Percentiles rank a stretch among this genome's conserved stretches.
Evolutionary conservation across 30 jellyfish, hydroid and myxozoan species (phyloP).

Genomic region (Aurelia sp.): DNA sequence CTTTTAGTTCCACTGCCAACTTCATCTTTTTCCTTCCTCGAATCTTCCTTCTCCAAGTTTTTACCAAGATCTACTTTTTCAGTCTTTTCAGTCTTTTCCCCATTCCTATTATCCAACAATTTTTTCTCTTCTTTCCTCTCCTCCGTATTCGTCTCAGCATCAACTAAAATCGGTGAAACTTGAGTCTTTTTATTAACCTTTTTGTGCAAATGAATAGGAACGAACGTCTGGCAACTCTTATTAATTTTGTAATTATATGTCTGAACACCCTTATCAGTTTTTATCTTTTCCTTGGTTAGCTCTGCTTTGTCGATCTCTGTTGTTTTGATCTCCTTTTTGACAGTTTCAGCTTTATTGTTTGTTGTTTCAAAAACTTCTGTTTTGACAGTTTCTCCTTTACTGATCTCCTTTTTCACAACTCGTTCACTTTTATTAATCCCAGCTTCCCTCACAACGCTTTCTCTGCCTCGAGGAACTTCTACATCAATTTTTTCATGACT

Average conservation of each 20-base stretch:
- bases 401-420: too few relatives aligned
- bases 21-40: not conserved
- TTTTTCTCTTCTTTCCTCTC: conserved; percentile 7
- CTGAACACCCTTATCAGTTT: conserved; percentile 15
- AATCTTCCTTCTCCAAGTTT: not conserved
- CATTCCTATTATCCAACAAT: not conserved
- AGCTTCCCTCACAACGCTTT: too few relatives aligned
- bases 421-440: too few relatives aligned
- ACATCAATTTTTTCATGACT: too few relatives aligned
- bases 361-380: too few relatives aligned
- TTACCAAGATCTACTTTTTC: not conserved
- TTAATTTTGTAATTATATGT: conserved; percentile 6
- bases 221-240: conserved; percentile 55
- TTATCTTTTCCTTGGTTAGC: not conserved
- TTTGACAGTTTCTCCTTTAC: too few relatives aligned
- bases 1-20: not conserved
- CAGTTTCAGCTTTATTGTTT: too few relatives aligned
- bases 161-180: conserved; percentile 46
- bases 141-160: conserved; percentile 33
- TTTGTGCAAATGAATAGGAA: conserved; percentile 53
- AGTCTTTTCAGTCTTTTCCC: not conserved
- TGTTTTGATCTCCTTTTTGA: too few relatives aligned
- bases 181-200: conserved; percentile 49
- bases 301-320: too few relatives aligned
- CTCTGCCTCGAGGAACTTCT: too few relatives aligned